Percentiles rank a stretch among this genome's conserved stretches.
Evolutionary conservation across 2,888 invertebrate species (phyloP).

Genomic region (Diogma glabrata): DNA sequence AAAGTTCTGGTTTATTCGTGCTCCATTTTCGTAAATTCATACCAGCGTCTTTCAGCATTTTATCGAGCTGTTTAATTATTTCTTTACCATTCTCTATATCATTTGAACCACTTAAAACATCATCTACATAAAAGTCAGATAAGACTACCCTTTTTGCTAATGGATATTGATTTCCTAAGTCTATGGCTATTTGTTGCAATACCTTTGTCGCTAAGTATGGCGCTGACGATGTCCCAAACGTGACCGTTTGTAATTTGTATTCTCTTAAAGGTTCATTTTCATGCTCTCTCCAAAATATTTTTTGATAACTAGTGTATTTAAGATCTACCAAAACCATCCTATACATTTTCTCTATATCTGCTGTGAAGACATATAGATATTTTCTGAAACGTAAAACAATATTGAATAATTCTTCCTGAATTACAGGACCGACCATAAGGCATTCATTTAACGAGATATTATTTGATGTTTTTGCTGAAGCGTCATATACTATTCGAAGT

Average conservation of each 20-base stretch:
- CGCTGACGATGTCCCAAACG: background rate
- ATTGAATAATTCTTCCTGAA: background rate
- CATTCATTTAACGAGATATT: background rate
- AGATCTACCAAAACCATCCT: no score
- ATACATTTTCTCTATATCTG: background rate
- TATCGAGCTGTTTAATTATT: no score
- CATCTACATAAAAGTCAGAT: no score
- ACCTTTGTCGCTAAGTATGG: no score
- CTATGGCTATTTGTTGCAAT: background rate
- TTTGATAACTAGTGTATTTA: no score
- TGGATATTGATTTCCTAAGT: background rate
- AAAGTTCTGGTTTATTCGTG: background rate
- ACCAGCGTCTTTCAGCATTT: background rate
- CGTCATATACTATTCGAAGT: background rate
- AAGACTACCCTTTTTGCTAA: background rate
- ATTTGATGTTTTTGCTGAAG: background rate
- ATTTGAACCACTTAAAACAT: no score
- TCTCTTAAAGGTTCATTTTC: background rate
- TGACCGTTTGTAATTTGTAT: background rate
- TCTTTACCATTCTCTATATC: no score
- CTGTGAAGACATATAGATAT: background rate
- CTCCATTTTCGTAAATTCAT: background rate
- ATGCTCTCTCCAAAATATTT: background rate
- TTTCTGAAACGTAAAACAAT: background rate
- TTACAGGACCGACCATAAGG: background rate